Conservation (phyloP, 2,888 invertebrate species). For the Acrobeloides nanus region DNA sequence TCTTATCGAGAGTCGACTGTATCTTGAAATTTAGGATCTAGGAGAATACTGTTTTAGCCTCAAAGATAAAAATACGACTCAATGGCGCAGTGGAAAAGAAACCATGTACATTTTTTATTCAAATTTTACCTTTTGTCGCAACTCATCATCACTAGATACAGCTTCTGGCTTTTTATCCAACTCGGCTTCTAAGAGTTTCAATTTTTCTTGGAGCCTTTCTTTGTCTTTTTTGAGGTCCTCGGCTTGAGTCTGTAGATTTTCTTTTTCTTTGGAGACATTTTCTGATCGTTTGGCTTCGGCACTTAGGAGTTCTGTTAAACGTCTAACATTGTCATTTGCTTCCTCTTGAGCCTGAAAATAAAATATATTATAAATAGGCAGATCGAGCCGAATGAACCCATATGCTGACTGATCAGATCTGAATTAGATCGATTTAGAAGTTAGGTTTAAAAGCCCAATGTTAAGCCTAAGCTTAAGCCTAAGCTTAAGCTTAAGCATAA, state of each 20-base stretch:
- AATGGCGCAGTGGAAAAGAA: too few relatives aligned
- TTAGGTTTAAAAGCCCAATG: too few relatives aligned
- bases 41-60: too few relatives aligned
- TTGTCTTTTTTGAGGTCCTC: slow-evolving; percentile 16
- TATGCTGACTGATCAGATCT: too few relatives aligned
- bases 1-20: too few relatives aligned
- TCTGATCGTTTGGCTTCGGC: slow-evolving; percentile 26
- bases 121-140: slow-evolving; percentile 11
- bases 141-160: slow-evolving; percentile 14
- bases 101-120: too few relatives aligned
- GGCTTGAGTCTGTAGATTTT: slow-evolving; percentile 11
- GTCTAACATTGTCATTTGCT: slow-evolving; percentile 19
- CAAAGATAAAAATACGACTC: background rate
- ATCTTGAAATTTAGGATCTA: too few relatives aligned
- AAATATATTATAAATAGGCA: background rate
- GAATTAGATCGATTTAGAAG: too few relatives aligned
- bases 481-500: too few relatives aligned
- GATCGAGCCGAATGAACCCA: too few relatives aligned
- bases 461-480: too few relatives aligned
- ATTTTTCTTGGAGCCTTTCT: slow-evolving; percentile 8
- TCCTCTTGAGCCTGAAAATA: slow-evolving; percentile 16
- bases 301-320: slow-evolving; percentile 22
- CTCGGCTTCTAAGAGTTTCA: background rate
- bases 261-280: slow-evolving; percentile 19
- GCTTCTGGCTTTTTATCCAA: slow-evolving; percentile 1